Evolutionary conservation across 2,113 vertebrate species (phyloP).

Genomic region (Platanista minor): DNA sequence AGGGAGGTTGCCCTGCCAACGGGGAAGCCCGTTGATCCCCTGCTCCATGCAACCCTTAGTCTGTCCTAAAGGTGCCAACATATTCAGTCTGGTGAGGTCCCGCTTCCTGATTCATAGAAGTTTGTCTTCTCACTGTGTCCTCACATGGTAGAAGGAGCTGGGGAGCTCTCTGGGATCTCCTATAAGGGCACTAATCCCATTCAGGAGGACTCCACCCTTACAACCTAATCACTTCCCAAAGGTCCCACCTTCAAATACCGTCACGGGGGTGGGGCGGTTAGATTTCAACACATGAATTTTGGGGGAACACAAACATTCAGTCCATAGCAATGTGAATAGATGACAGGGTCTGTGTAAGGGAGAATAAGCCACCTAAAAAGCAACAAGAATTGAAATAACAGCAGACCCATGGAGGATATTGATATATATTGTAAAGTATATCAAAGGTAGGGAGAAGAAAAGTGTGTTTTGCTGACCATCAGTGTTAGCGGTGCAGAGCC

Average conservation of each 20-base stretch:
- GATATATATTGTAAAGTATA: background rate
- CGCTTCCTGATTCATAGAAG: background rate
- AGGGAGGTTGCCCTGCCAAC: background rate
- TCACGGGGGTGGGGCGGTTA: background rate
- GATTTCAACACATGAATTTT: background rate
- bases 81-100: background rate
- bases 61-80: background rate
- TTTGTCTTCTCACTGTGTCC: background rate
- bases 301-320: background rate
- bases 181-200: background rate
- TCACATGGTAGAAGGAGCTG: background rate
- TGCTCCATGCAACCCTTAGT: background rate
- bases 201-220: background rate
- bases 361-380: background rate
- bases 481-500: accelerated
- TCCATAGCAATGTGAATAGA: background rate
- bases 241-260: background rate
- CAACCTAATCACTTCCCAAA: background rate
- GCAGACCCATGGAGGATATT: background rate
- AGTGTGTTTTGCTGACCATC: background rate
- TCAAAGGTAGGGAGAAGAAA: background rate
- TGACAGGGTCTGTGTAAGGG: background rate
- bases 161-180: background rate
- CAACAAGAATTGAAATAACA: background rate
- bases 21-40: accelerated